Base-by-base conservation (phyloP, 1,140 invertebrate genomes). In the Octopus bimaculoides region DNA sequence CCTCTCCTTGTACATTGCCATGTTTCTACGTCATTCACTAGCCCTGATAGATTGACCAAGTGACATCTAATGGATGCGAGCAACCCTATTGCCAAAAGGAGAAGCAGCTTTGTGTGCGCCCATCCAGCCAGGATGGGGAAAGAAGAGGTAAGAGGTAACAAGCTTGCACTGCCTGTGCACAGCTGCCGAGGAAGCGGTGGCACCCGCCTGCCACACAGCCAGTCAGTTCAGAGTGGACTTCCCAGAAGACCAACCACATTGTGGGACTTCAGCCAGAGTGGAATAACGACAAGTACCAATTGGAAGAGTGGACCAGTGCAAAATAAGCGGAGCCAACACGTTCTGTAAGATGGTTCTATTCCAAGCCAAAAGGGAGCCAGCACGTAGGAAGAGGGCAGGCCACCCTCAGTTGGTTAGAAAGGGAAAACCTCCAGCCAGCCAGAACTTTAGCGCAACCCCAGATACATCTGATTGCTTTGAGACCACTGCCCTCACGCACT, bases 381-480 rank as follows among this genome's bases (percentile, higher is more conserved):
- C 66, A 71, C 14, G 66, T 71, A 71, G 66, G 66, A n/a, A 20
- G 66, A 71, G 66, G 66, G 66, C 66, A 71, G 66, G 66, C 66
- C 66, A 71, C 66, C 66, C 66, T 71, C 66, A 71, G 66, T 71
- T 71, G 66, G 9, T 71, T 71, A 71, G 66, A 71, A 71, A 71
- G 66, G 66, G 66, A 71, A 6, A 71, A 14, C 66, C 17, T 14
- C 66, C 66, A 75, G 52, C 74, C 74, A 52, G 41, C 73, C 73
- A 75, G 74, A 75, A 75, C 74, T 75, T 53, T 75, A 75, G 74
- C 26, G 66, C 66, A 75, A 75, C 74, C 74, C 74, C 74, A 52
- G 74, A 20, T 52, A 75, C 74, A 75, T 52, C 74, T 75, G n/a
- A 75, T 75, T 75, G 74, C 74, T 75, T 52, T 53, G 9, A 75